Conservation (phyloP, 2,888 invertebrate species). For the Nomada lathburiana region DNA sequence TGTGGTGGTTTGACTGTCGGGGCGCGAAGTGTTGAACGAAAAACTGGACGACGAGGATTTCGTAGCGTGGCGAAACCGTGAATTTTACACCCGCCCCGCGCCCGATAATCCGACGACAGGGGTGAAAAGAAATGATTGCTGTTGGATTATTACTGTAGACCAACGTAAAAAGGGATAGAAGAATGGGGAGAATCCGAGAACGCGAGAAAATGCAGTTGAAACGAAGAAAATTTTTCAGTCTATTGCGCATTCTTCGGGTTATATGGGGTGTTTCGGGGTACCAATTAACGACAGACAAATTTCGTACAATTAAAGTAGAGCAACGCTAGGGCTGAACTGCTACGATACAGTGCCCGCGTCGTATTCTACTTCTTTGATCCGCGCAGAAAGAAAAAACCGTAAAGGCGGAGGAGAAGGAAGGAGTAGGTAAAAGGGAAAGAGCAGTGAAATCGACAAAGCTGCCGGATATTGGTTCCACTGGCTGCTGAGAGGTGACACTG, state of each 20-base stretch:
- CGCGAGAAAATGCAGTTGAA: background rate
- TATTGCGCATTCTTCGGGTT: no score
- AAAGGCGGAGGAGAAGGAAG: background rate
- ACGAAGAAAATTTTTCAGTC: no score
- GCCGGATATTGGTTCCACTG: conserved; percentile 54
- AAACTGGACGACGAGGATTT: conserved; percentile 64
- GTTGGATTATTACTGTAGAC: conserved; percentile 60
- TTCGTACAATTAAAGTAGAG: no score
- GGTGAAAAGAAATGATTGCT: conserved; percentile 40
- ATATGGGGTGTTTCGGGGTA: no score
- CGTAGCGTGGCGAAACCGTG: conserved; percentile 54
- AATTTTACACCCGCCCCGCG: conserved; percentile 50
- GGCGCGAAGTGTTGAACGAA: conserved; percentile 64
- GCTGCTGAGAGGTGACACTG: conserved; percentile 44
- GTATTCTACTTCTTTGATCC: background rate
- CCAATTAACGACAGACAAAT: no score
- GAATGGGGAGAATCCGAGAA: background rate
- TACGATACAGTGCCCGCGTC: background rate
- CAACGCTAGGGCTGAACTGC: background rate
- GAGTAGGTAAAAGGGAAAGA: background rate
- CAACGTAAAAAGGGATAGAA: background rate
- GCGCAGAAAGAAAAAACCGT: background rate
- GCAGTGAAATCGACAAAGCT: conserved; percentile 34
- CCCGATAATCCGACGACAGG: conserved; percentile 54
- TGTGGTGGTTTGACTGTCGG: conserved; percentile 40